phyloP scores from a whole-genome alignment of 2,113 vertebrate species.

The Ceuthmochares aereus region DNA sequence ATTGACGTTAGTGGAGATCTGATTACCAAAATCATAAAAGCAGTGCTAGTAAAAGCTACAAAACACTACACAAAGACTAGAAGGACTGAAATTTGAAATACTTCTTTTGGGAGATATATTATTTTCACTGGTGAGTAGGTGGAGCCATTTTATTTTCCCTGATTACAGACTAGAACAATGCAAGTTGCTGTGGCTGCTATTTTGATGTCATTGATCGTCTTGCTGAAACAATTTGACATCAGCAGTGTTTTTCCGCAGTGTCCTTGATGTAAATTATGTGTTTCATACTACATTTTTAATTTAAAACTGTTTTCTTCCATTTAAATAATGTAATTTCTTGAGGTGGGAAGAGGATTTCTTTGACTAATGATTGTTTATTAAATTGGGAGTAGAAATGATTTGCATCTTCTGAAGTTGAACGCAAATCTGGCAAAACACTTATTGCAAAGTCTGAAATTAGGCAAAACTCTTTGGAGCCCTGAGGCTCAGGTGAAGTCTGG shows the following conservation, averaged over 20 bases:
- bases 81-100: not conserved
- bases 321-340: slow-evolving; percentile 1
- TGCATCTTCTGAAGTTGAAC: not conserved
- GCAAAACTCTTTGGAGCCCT: not conserved
- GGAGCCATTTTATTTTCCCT: not conserved
- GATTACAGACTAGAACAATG: not conserved
- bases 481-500: not conserved
- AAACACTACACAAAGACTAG: not conserved
- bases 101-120: not conserved
- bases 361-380: not conserved
- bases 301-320: not conserved
- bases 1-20: not conserved
- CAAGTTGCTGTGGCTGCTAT: not conserved
- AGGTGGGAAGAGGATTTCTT: slow-evolving; percentile 7
- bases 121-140: slow-evolving; percentile 14
- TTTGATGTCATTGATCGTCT: not conserved
- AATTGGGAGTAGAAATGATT: not conserved
- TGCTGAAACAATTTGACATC: not conserved
- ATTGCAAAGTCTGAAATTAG: not conserved
- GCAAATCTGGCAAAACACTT: not conserved
- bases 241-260: not conserved
- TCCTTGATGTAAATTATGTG: not conserved
- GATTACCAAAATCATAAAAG: not conserved
- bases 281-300: not conserved
- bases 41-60: slow-evolving; percentile 25